Percentiles rank a stretch among this genome's conserved stretches.
Conservation (phyloP, 2,888 invertebrate species). For the Cephus pygmeus region DNA sequence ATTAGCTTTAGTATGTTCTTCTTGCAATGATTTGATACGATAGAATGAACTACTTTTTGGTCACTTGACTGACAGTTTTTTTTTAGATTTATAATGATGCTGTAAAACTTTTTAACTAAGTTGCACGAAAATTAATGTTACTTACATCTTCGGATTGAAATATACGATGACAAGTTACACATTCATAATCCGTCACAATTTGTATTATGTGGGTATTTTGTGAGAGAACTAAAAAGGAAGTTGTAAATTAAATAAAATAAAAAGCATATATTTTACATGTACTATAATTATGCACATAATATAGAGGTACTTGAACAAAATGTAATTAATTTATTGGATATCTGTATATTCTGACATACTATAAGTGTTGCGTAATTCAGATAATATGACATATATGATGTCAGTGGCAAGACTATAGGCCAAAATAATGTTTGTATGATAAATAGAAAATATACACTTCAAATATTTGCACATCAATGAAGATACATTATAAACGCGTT, state of each 20-base stretch:
- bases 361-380: background rate
- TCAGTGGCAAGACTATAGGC: background rate
- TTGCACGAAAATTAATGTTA: constrained; percentile 14
- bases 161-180: constrained; percentile 59
- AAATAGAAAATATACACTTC: background rate
- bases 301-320: background rate
- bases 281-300: constrained; percentile 10
- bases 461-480: background rate
- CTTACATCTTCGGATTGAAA: constrained; percentile 57
- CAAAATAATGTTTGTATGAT: too few species aligned
- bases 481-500: background rate
- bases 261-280: constrained; percentile 8
- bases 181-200: constrained; percentile 56
- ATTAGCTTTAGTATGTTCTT: background rate
- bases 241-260: constrained; percentile 20
- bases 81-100: background rate
- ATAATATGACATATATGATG: background rate
- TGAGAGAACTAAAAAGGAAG: constrained; percentile 39
- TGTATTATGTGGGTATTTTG: constrained; percentile 51
- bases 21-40: background rate
- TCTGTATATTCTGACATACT: background rate
- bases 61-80: background rate
- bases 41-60: background rate
- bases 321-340: background rate
- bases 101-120: background rate